A percentile compares a stretch with the other conserved stretches of the same genome.
Evolutionary conservation across 2,113 vertebrate species (phyloP).

Genomic region (Equus quagga): DNA sequence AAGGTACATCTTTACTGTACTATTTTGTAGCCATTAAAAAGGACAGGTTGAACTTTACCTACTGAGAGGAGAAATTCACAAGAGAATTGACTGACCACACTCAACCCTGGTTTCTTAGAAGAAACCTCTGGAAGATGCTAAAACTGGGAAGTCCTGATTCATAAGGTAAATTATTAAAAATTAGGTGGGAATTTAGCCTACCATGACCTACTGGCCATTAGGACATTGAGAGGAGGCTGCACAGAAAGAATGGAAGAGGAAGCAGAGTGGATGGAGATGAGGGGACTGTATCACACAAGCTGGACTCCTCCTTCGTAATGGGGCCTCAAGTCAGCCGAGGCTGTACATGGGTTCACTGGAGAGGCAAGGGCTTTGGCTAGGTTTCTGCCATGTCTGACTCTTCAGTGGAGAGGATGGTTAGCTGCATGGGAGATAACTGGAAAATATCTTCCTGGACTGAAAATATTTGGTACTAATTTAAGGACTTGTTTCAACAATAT

Average conservation of each 20-base stretch:
- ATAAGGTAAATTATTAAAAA: not conserved
- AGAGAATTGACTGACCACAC: not conserved
- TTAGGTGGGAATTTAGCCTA: not conserved
- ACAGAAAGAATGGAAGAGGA: not conserved
- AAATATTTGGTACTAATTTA: not conserved
- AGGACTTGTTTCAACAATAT: not conserved
- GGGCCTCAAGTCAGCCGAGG: not conserved
- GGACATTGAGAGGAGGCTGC: not conserved
- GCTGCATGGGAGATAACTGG: not conserved
- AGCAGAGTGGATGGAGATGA: not conserved
- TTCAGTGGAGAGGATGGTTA: not conserved
- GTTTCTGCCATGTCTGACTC: not conserved
- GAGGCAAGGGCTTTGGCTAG: not conserved
- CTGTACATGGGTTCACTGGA: not conserved
- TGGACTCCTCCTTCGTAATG: not conserved
- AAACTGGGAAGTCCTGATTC: not conserved
- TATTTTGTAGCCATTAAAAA: not conserved
- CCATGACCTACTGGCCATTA: not conserved
- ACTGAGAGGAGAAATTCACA: not conserved
- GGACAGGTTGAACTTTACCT: not conserved
- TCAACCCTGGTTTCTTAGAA: not conserved
- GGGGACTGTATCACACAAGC: not conserved
- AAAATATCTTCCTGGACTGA: not conserved
- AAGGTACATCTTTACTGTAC: not conserved
- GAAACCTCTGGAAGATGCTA: not conserved